phyloP scores from a whole-genome alignment of 1,140 invertebrate species.

The Drosophila micromelanica region DNA sequence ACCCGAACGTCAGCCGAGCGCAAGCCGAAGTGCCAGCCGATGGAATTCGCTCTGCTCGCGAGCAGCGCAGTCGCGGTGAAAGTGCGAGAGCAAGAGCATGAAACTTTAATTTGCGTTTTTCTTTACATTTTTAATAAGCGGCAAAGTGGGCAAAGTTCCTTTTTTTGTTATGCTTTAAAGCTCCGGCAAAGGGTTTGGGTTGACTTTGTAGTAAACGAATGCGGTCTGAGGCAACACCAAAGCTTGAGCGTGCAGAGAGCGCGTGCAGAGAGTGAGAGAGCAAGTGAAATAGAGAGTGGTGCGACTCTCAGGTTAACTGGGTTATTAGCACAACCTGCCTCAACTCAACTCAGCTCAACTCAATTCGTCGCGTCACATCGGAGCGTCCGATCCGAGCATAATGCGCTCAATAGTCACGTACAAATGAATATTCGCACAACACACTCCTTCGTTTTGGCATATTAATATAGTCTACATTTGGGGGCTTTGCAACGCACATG shows the following conservation, averaged over 20 bases:
- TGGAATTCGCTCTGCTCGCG: not conserved
- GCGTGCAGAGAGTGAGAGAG: not conserved
- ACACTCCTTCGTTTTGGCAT: constrained; percentile 76
- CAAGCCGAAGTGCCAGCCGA: constrained; percentile 11
- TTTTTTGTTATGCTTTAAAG: constrained; percentile 31
- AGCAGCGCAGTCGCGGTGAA: not conserved
- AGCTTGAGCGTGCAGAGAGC: constrained; percentile 20
- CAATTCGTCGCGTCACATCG: constrained; percentile 13
- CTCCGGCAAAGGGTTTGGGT: constrained; percentile 47
- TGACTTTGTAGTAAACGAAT: constrained; percentile 40
- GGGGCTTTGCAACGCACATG: constrained; percentile 59
- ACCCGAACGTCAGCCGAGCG: constrained; percentile 17
- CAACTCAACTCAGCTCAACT: constrained; percentile 50
- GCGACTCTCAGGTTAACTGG: constrained; percentile 60
- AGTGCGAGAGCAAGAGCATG: constrained; percentile 19
- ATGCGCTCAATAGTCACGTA: constrained; percentile 80
- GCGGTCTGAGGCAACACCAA: constrained; percentile 9
- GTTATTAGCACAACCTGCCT: constrained; percentile 82
- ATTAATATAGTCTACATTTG: constrained; percentile 80
- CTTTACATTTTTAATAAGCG: constrained; percentile 71
- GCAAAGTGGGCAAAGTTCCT: constrained; percentile 31
- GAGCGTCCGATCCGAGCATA: constrained; percentile 53
- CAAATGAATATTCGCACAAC: constrained; percentile 79
- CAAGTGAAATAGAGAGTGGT: constrained; percentile 41
- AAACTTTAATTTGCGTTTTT: constrained; percentile 73